Conservation (phyloP, 2,888 invertebrate species). For the Chaitophorus viminalis region DNA sequence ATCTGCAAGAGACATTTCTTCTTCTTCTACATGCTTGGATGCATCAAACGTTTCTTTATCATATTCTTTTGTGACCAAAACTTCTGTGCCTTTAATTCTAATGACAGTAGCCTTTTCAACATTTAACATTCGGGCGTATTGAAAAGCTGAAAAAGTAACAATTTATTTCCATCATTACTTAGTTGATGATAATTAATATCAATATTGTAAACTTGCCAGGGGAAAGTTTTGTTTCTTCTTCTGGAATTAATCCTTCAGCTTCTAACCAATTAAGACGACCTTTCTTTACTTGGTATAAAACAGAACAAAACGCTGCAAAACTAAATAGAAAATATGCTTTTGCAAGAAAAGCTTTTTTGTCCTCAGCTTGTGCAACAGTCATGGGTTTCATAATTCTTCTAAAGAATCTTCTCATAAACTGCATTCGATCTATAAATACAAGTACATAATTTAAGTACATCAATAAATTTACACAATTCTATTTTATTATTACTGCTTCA, state of each 20-base stretch:
- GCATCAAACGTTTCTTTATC: slow-evolving; percentile 44
- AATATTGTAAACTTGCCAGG: slow-evolving; percentile 28
- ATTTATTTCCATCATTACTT: neutral
- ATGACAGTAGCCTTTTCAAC: slow-evolving; percentile 36
- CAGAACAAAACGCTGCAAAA: neutral
- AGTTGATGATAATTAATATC: neutral
- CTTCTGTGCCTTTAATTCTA: slow-evolving; percentile 25
- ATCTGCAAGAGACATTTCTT: slow-evolving; percentile 14
- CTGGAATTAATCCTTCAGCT: slow-evolving; percentile 47
- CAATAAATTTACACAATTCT: neutral
- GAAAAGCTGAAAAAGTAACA: slow-evolving; percentile 38
- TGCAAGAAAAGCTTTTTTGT: slow-evolving; percentile 12
- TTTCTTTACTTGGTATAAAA: slow-evolving; percentile 33
- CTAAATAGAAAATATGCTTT: slow-evolving; percentile 31
- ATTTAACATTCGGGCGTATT: slow-evolving; percentile 49
- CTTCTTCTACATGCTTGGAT: slow-evolving; percentile 38
- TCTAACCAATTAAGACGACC: slow-evolving; percentile 48
- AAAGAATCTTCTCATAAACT: slow-evolving; percentile 44
- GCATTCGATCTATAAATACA: slow-evolving; percentile 16
- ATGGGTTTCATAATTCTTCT: slow-evolving; percentile 55
- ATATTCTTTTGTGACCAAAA: slow-evolving; percentile 42
- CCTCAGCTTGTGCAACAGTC: slow-evolving; percentile 35
- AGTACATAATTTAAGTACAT: neutral
- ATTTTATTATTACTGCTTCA: neutral
- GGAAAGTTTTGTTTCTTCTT: slow-evolving; percentile 42